Percentiles rank a stretch among this genome's conserved stretches.
phyloP scores from a whole-genome alignment of 37 sponge, comb jelly and placozoan species.

The Hormiphora californensis region DNA sequence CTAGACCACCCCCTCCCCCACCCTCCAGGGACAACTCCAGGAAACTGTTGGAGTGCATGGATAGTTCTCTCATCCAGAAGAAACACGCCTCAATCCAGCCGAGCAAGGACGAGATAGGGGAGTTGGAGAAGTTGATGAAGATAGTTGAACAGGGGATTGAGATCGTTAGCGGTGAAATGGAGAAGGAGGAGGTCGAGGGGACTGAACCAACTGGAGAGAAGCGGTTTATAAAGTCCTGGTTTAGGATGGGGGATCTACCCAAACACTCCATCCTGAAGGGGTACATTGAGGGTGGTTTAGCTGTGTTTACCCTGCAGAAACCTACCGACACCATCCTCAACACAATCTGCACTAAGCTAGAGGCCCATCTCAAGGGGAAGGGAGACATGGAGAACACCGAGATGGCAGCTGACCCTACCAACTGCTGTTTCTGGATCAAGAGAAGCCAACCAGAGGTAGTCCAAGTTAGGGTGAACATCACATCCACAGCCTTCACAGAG shows the following conservation, averaged over 20 bases:
- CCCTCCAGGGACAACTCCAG: slow-evolving; percentile 41
- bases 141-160: not conserved
- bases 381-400: slow-evolving; percentile 5
- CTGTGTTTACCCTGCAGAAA: slow-evolving; percentile 20
- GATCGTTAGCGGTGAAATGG: not conserved
- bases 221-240: slow-evolving; percentile 9
- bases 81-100: slow-evolving; percentile 26
- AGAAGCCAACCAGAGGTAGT: not conserved
- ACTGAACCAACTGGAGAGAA: not conserved
- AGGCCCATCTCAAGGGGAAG: no score
- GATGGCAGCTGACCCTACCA: not conserved
- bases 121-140: slow-evolving; percentile 21
- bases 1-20: slow-evolving; percentile 41
- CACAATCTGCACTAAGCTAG: not conserved
- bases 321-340: not conserved
- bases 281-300: slow-evolving; percentile 3
- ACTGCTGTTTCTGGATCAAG: not conserved
- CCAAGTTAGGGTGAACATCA: not conserved
- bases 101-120: slow-evolving; percentile 19
- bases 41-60: not conserved
- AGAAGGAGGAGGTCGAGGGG: not conserved
- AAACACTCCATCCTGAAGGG: slow-evolving; percentile 40
- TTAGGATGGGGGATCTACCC: slow-evolving; percentile 27
- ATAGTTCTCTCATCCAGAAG: not conserved
- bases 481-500: slow-evolving; percentile 17